Evolutionary conservation across 2,113 vertebrate genomes (phyloP).

Genomic region (Steatornis caripensis): DNA sequence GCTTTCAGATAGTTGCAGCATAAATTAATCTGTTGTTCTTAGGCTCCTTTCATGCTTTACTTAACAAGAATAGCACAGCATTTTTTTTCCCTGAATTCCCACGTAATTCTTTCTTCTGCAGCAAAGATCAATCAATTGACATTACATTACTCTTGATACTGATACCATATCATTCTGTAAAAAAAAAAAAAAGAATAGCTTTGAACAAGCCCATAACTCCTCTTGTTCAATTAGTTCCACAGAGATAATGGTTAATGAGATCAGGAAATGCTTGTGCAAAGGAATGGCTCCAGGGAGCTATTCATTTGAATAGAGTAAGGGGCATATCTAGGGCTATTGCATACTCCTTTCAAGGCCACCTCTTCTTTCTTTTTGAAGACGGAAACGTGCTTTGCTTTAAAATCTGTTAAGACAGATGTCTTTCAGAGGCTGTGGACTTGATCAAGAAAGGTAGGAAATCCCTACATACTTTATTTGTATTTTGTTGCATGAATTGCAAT

Average conservation of each 20-base stretch:
- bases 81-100: not conserved
- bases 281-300: not conserved
- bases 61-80: not conserved
- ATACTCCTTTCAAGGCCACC: not conserved
- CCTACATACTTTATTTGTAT: not conserved
- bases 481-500: not conserved
- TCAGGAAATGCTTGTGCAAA: not conserved
- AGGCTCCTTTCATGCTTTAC: not conserved
- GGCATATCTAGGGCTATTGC: not conserved
- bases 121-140: not conserved
- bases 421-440: not conserved
- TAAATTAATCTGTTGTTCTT: not conserved
- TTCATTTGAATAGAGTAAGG: not conserved
- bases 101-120: not conserved
- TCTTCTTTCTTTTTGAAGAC: not conserved
- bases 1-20: not conserved
- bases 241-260: not conserved
- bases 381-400: not conserved
- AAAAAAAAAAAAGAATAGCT: not conserved
- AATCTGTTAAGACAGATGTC: not conserved
- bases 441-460: not conserved
- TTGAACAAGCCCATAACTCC: not conserved
- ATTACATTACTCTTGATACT: not conserved
- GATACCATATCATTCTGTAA: not conserved
- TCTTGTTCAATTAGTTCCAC: constrained; percentile 1